A percentile compares a stretch with the other conserved stretches of the same genome.
phyloP scores from a whole-genome alignment of 1,140 invertebrate species.

The Lamellibrachia luymesi region DNA sequence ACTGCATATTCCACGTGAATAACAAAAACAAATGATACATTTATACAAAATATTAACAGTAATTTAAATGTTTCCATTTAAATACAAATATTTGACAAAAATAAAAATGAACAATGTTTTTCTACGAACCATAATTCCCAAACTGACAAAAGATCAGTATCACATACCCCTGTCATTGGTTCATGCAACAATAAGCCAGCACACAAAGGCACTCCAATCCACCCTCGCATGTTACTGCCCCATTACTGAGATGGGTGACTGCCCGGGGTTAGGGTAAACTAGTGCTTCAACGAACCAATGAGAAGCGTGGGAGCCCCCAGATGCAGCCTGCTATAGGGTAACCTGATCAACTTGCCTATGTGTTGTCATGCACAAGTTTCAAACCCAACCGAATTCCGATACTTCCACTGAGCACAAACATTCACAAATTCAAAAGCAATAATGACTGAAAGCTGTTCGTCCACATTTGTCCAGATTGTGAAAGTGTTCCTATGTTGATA shows the following conservation, averaged over 20 bases:
- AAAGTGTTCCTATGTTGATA: background rate
- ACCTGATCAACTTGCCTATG: background rate
- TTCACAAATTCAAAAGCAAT: too few relatives aligned
- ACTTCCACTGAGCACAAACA: too few relatives aligned
- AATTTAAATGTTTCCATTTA: background rate
- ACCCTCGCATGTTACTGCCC: background rate
- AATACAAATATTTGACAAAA: background rate
- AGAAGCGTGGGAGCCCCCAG: background rate
- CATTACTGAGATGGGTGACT: background rate
- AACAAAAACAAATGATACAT: background rate
- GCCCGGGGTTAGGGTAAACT: background rate
- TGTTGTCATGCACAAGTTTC: background rate
- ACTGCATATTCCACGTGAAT: too few relatives aligned
- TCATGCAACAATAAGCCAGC: background rate
- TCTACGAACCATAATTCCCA: background rate
- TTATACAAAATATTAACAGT: background rate
- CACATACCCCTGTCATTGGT: background rate
- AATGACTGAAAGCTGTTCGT: background rate
- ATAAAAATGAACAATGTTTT: background rate
- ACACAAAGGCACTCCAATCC: background rate
- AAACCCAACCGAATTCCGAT: slow-evolving; percentile 3
- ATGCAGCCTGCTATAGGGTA: background rate
- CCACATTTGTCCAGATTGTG: background rate
- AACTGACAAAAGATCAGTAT: background rate
- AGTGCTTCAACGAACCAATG: background rate